These are phyloP conservation scores for Spisula subtruncata DNA, from an alignment of 2,888 invertebrate species.

Conservation along the genomic window DNA sequence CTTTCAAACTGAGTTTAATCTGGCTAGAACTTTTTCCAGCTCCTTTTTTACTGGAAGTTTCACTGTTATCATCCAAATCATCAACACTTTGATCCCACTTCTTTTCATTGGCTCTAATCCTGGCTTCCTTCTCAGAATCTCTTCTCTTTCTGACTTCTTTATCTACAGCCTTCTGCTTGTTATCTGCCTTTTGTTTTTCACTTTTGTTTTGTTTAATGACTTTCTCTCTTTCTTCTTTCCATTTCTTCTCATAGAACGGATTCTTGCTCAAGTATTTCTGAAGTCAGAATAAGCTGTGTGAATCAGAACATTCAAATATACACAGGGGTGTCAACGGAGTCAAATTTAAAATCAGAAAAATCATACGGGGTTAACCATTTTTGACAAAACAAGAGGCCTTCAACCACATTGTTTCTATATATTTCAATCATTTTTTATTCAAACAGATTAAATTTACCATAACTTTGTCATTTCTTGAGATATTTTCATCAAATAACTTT, in stretches of 20 bases:
- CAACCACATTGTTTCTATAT: no score
- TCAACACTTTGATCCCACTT: slow-evolving; percentile 59
- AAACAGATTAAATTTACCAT: no score
- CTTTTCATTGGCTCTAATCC: slow-evolving; percentile 58
- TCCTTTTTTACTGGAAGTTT: not conserved
- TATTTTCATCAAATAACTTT: no score
- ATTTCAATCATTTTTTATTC: no score
- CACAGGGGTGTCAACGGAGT: no score
- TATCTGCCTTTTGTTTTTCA: slow-evolving; percentile 38
- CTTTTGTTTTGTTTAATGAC: slow-evolving; percentile 63
- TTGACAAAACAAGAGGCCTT: no score
- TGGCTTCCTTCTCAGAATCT: slow-evolving; percentile 45
- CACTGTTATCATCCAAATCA: slow-evolving; percentile 48
- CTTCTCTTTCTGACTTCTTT: slow-evolving; percentile 56
- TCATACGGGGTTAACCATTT: no score
- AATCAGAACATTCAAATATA: no score
- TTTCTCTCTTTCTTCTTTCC: slow-evolving; percentile 81
- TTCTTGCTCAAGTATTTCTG: slow-evolving; percentile 82
- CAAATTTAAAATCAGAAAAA: no score
- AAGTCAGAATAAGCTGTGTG: not conserved
- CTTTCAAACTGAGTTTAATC: slow-evolving; percentile 57
- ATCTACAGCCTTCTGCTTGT: slow-evolving; percentile 38
- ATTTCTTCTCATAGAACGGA: slow-evolving; percentile 82
- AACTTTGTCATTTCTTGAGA: no score
- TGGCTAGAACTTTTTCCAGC: slow-evolving; percentile 44